Percentiles rank a stretch among this genome's conserved stretches.
Evolutionary conservation across 2,797 vertebrate genomes (phyloP).

Genomic region (Alauda arvensis): DNA sequence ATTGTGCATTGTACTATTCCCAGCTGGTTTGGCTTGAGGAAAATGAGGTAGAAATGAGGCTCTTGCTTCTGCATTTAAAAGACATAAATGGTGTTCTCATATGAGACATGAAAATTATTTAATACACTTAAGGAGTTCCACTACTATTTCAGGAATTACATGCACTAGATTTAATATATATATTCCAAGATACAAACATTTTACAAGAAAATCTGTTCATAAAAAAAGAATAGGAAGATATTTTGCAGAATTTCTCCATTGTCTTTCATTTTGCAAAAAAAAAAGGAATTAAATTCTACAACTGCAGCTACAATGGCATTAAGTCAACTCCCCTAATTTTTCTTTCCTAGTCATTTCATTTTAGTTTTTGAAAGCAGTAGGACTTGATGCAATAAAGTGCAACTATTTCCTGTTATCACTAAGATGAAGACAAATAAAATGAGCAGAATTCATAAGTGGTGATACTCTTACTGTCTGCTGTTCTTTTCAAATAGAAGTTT

Average conservation of each 20-base stretch:
- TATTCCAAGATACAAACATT: neutral
- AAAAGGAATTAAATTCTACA: neutral
- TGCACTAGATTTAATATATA: neutral
- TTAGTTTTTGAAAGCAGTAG: neutral
- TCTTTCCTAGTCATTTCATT: neutral
- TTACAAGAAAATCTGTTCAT: neutral
- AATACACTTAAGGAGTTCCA: neutral
- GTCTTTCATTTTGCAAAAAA: neutral
- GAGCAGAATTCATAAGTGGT: neutral
- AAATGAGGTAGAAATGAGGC: neutral
- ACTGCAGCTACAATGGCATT: neutral
- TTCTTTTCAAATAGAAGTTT: neutral
- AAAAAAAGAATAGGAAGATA: neutral
- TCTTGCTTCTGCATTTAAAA: neutral
- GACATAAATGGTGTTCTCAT: neutral
- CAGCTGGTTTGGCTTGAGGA: neutral
- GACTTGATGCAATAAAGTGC: neutral
- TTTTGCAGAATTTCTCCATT: neutral
- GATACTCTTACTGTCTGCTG: neutral
- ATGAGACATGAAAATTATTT: neutral
- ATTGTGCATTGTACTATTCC: neutral
- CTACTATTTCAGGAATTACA: neutral
- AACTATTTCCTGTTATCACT: slow-evolving; percentile 7
- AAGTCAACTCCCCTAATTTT: neutral
- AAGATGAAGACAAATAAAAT: slow-evolving; percentile 20